Conservation (phyloP, 1,140 invertebrate species). For the Drosophila sp. region DNA sequence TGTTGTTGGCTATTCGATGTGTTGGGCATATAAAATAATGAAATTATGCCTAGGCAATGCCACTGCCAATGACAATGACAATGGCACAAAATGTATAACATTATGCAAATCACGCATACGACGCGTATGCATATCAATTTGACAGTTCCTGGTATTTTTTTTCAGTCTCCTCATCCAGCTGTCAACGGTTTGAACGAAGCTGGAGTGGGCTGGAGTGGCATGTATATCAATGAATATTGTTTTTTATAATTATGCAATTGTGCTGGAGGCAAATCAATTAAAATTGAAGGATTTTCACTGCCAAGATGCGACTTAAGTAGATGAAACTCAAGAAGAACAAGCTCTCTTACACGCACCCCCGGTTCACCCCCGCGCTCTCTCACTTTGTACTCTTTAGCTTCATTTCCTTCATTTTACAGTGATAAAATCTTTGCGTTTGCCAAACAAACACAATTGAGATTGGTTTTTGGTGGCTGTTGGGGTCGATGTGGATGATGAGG, state of each 20-base stretch:
- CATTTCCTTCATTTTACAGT: conserved; percentile 11
- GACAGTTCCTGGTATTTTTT: conserved; percentile 3
- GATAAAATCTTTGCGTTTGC: conserved; percentile 18
- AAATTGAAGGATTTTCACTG: conserved; percentile 32
- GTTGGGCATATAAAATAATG: conserved; percentile 50
- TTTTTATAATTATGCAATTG: conserved; percentile 50
- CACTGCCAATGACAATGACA: neutral
- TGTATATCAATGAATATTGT: conserved; percentile 22
- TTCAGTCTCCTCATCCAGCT: conserved; percentile 7
- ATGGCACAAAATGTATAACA: conserved; percentile 32
- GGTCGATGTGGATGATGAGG: neutral
- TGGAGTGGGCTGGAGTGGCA: neutral
- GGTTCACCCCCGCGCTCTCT: neutral
- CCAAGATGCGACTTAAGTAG: conserved; percentile 9
- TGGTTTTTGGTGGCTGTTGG: neutral
- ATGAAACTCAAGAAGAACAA: neutral
- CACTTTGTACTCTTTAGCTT: neutral
- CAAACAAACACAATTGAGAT: conserved; percentile 19
- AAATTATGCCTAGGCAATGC: conserved; percentile 60
- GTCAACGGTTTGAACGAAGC: conserved; percentile 40
- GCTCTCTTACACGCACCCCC: neutral
- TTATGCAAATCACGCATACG: conserved; percentile 74
- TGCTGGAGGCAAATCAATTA: conserved; percentile 56
- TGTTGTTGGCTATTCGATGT: conserved; percentile 17
- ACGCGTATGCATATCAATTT: conserved; percentile 63